Evolutionary conservation across 2,888 invertebrate species (phyloP).

Genomic region (Hedya salicella): DNA sequence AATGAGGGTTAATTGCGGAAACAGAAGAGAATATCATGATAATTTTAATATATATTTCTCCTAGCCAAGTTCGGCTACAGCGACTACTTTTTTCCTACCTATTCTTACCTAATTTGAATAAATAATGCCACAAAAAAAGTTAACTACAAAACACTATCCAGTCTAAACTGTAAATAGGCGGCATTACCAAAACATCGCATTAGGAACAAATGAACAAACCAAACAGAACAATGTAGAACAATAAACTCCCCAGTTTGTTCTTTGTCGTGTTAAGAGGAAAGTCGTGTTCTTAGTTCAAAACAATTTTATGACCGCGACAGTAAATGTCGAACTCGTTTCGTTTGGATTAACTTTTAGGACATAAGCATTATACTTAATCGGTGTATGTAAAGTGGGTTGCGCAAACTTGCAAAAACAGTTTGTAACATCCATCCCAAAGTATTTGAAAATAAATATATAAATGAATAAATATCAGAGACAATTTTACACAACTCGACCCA

Average conservation of each 20-base stretch:
- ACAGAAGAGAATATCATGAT: too few relatives aligned
- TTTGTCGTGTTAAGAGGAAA: slow-evolving; percentile 31
- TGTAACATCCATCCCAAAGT: too few relatives aligned
- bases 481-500: too few relatives aligned
- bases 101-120: too few relatives aligned
- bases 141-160: too few relatives aligned
- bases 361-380: slow-evolving; percentile 16
- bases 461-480: too few relatives aligned
- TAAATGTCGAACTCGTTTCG: slow-evolving; percentile 22
- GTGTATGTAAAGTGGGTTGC: slow-evolving; percentile 21
- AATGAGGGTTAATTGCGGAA: too few relatives aligned
- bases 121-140: too few relatives aligned
- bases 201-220: slow-evolving; percentile 21
- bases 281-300: slow-evolving; percentile 26
- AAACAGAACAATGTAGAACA: slow-evolving; percentile 19
- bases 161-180: background rate
- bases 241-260: slow-evolving; percentile 28
- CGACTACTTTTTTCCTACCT: too few relatives aligned
- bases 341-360: slow-evolving; percentile 18
- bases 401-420: background rate
- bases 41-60: too few relatives aligned
- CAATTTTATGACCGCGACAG: slow-evolving; percentile 14
- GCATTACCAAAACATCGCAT: slow-evolving; percentile 3
- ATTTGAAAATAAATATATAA: too few relatives aligned
- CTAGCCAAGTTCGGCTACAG: too few relatives aligned